These are phyloP conservation scores for Promerops cafer DNA, from an alignment of 2,113 vertebrate genomes.

Conservation along the genomic window DNA sequence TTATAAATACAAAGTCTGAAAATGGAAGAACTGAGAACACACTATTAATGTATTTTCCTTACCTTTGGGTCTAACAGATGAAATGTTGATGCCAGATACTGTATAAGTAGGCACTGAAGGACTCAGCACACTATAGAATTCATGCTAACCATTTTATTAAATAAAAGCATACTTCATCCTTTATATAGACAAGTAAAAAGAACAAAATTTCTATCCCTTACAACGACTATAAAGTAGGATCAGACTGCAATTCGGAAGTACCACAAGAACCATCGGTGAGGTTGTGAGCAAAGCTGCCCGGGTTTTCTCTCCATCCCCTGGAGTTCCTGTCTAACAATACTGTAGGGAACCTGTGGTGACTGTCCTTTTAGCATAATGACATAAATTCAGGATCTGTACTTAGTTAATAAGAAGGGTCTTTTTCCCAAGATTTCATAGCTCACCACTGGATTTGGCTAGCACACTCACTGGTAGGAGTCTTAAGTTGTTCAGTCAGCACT, in stretches of 20 bases:
- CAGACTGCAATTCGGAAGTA: neutral
- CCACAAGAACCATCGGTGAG: neutral
- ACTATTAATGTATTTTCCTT: conserved; percentile 40
- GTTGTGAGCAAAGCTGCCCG: neutral
- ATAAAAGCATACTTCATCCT: neutral
- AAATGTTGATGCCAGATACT: neutral
- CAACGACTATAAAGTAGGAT: neutral
- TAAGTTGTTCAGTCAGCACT: neutral
- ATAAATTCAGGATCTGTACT: neutral
- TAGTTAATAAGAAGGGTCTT: neutral
- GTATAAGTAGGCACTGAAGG: neutral
- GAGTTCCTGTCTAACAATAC: neutral
- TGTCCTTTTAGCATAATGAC: neutral
- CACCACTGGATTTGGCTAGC: neutral
- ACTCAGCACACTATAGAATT: neutral
- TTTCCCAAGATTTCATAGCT: neutral
- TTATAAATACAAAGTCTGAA: neutral
- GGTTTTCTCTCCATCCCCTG: neutral
- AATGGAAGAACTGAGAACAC: conserved; percentile 1
- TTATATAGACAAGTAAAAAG: neutral
- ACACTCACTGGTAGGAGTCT: neutral
- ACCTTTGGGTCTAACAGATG: neutral
- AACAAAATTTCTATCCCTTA: neutral
- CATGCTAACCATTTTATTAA: neutral
- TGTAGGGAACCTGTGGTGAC: neutral